These are phyloP conservation scores for Acromyrmex echinatior DNA, from an alignment of 1,140 invertebrate species.

Conservation along the genomic window DNA sequence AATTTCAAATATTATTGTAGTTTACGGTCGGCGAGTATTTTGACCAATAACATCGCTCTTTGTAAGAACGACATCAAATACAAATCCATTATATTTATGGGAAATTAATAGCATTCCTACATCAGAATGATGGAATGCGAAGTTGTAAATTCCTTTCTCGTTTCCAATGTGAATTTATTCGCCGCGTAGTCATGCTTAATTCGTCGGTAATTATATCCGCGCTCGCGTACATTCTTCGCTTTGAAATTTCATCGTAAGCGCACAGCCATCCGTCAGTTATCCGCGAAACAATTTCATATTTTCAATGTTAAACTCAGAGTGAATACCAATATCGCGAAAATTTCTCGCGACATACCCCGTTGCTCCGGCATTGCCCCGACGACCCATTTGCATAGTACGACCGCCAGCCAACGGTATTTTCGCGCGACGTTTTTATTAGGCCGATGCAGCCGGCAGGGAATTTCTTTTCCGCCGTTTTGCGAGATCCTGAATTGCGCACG, in stretches of 20 bases:
- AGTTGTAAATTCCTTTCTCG: conserved; percentile 61
- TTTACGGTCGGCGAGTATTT: conserved; percentile 16
- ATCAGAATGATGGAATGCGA: conserved; percentile 60
- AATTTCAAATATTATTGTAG: conserved; percentile 23
- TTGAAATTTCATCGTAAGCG: conserved; percentile 46
- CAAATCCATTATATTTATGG: conserved; percentile 55
- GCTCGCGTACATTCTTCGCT: conserved; percentile 57
- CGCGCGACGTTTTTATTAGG: conserved; percentile 62
- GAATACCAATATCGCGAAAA: conserved; percentile 61
- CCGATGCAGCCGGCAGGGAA: conserved; percentile 34
- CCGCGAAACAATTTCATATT: conserved; percentile 49
- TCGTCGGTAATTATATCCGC: conserved; percentile 50
- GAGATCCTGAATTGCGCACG: conserved; percentile 39
- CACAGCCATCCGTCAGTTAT: conserved; percentile 25
- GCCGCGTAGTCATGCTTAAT: conserved; percentile 58
- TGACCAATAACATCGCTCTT: conserved; percentile 29
- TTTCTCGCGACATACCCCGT: conserved; percentile 56
- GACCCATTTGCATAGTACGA: conserved; percentile 58
- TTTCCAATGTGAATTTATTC: conserved; percentile 60
- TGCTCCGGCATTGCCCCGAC: conserved; percentile 15
- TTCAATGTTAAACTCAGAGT: conserved; percentile 36
- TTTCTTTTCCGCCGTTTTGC: conserved; percentile 53
- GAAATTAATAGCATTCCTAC: conserved; percentile 60
- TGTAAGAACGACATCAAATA: conserved; percentile 53
- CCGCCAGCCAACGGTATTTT: conserved; percentile 33